phyloP scores from a whole-genome alignment of 2,113 vertebrate genomes.

The Neoarius graeffei region DNA sequence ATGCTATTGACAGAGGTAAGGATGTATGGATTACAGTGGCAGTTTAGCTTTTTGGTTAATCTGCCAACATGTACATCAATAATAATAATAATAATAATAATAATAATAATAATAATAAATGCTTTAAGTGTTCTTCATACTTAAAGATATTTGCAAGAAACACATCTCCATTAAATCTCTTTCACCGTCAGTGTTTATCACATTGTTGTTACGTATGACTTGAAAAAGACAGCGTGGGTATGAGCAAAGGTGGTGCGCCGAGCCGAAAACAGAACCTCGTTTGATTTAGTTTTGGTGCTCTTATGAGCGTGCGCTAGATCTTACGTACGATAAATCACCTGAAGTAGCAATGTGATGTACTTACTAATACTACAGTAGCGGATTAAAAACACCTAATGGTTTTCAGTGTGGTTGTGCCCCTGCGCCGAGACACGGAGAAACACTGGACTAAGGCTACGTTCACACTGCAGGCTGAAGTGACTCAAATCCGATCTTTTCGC shows the following conservation, averaged over 20 bases:
- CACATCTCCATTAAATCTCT: background rate
- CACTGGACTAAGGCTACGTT: too few species aligned
- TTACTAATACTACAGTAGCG: background rate
- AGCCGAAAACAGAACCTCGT: background rate
- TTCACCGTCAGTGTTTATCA: background rate
- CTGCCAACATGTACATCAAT: background rate
- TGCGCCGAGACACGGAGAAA: background rate
- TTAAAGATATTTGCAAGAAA: background rate
- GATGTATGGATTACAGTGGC: background rate
- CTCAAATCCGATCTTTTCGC: too few species aligned
- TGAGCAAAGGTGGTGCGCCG: background rate
- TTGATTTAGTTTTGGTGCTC: background rate
- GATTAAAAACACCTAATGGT: background rate
- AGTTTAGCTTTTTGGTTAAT: background rate
- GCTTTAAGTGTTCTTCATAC: background rate
- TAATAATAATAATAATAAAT: background rate
- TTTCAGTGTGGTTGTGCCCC: background rate
- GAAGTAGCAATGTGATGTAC: background rate
- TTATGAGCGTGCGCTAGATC: background rate
- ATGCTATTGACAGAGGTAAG: background rate
- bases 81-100: background rate
- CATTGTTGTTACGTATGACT: background rate
- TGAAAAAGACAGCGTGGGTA: too few species aligned
- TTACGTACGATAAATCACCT: background rate
- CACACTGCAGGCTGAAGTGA: too few species aligned